Conservation (phyloP, 2,888 invertebrate species). For the Lepidocyrtinus sp. region DNA sequence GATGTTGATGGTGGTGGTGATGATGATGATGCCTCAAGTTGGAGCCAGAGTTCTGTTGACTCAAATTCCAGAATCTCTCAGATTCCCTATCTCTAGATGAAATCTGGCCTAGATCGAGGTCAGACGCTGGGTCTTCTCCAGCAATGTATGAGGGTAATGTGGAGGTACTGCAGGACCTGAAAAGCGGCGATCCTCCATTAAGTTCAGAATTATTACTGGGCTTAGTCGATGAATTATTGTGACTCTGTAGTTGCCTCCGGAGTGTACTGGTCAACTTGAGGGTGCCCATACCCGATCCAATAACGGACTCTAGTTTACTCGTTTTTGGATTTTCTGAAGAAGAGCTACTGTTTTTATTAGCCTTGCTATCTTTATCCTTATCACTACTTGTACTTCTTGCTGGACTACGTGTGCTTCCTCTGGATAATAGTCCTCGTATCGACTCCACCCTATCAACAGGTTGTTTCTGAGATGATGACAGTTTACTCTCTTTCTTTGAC, state of each 20-base stretch:
- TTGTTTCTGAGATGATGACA: background rate
- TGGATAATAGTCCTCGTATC: conserved; percentile 63
- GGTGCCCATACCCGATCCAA: conserved; percentile 34
- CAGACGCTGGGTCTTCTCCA: conserved; percentile 86
- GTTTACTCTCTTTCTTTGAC: conserved; percentile 23
- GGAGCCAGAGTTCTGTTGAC: background rate
- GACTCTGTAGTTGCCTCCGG: conserved; percentile 23
- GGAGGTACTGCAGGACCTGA: conserved; percentile 83
- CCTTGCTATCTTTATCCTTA: conserved; percentile 22
- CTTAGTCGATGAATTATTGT: conserved; percentile 14
- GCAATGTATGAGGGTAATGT: conserved; percentile 82
- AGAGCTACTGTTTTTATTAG: conserved; percentile 1
- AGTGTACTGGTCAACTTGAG: conserved; percentile 21
- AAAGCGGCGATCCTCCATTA: background rate
- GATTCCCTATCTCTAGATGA: conserved; percentile 11
- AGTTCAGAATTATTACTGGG: background rate
- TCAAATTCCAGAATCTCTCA: conserved; percentile 1
- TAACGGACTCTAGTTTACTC: background rate
- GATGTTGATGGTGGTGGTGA: conserved; percentile 12
- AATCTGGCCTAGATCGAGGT: conserved; percentile 75
- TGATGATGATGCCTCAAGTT: background rate
- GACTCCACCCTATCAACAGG: conserved; percentile 68
- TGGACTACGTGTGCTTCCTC: conserved; percentile 58
- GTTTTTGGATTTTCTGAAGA: background rate
- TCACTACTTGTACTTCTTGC: conserved; percentile 34